Base-by-base conservation (phyloP, 1,140 invertebrate species). In the Venustaconcha ellipsiformis region DNA sequence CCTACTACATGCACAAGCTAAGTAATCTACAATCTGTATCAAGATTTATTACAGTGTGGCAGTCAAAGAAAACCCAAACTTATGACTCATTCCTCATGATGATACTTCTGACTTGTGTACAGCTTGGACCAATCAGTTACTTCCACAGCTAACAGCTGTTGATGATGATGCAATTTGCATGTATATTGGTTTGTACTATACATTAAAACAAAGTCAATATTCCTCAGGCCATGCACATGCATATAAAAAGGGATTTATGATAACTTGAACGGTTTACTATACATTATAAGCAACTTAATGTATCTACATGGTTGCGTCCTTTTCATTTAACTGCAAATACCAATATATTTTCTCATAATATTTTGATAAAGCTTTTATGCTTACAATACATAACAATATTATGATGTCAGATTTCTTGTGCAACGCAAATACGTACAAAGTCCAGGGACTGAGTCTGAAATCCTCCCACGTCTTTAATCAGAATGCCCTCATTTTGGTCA, bases 401-500 rank as follows among this genome's bases (percentile, higher is more conserved):
- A 26, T 67, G 23, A 37, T n/a, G n/a, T n/a, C 55, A 26, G 17
- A 12, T 23, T 20, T 6, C 6, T 13, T 15, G 23, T 67, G 14
- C 12, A 12, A n/a, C 3, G 17, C 56, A 69, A 13, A 66, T 60
- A 79, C 82, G 82, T 82, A 85, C 82, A 72, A 84, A 85, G 56
- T 84, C 79, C 12, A 70, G 56, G 37, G 72, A 81, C 15, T 75
- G 80, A 59, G 77, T 76, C 20, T 82, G 37, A 48, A 48, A 48
- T 48, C 5, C 79, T 48, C 67, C 72, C 1, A 80, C 37, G 20
- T 84, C 82, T 60, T 76, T 74, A 15, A 72, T 76, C 23, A 84
- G 63, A 17, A 85, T 72, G n/a, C 84, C 84, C 23, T 80, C 79
- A 63, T 77, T 77, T 70, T 84, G 72, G 70, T 85, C 82, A 80